phyloP scores from a whole-genome alignment of 2,888 invertebrate species.

The Oeneis ivallda region DNA sequence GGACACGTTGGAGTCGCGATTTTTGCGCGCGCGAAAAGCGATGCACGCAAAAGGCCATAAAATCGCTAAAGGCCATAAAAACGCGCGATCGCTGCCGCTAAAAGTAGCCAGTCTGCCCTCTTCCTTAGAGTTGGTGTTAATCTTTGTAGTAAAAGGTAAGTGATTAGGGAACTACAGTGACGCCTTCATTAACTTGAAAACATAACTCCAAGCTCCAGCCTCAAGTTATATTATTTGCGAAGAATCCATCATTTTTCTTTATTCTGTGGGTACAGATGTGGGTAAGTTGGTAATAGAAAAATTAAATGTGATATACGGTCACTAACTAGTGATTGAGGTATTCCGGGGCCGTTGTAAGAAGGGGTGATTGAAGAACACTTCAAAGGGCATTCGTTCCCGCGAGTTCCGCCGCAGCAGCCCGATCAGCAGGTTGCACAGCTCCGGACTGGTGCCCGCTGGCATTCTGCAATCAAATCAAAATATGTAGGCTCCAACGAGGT shows the following conservation, averaged over 20 bases:
- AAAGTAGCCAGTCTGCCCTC: too few relatives aligned
- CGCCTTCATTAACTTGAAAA: too few relatives aligned
- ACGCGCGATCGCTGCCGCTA: too few relatives aligned
- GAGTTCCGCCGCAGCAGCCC: slow-evolving; percentile 95
- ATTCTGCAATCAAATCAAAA: slow-evolving; percentile 83
- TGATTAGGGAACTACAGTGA: too few relatives aligned
- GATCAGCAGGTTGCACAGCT: slow-evolving; percentile 92
- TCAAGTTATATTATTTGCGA: background rate
- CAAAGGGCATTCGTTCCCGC: slow-evolving; percentile 97
- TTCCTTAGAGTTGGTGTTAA: too few relatives aligned
- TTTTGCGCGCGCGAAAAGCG: too few relatives aligned
- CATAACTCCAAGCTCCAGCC: background rate
- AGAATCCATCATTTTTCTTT: background rate
- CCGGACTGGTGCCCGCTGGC: slow-evolving; percentile 95
- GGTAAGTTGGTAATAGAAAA: too few relatives aligned
- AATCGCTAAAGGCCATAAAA: too few relatives aligned
- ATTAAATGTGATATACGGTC: background rate
- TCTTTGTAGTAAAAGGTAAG: too few relatives aligned
- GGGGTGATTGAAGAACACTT: slow-evolving; percentile 96
- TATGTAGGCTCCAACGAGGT: background rate
- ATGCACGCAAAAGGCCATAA: too few relatives aligned
- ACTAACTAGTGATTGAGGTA: slow-evolving; percentile 75
- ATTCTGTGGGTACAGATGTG: background rate
- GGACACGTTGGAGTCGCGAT: too few relatives aligned
- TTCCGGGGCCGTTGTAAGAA: slow-evolving; percentile 88